Conservation (phyloP, 2,113 vertebrate species). For the Zosterops japonicus region DNA sequence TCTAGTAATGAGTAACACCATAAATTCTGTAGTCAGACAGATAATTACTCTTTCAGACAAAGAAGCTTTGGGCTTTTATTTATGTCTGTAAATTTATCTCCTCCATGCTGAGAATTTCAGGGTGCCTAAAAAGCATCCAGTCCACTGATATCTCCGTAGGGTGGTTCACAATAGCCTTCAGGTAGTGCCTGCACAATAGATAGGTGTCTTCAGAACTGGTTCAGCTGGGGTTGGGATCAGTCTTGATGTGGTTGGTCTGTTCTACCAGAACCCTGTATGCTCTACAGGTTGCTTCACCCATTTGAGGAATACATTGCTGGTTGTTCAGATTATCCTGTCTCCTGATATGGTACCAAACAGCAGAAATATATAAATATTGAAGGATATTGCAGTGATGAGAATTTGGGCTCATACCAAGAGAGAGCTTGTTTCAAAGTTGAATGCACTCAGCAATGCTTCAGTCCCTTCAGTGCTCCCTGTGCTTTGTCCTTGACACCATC, state of each 20-base stretch:
- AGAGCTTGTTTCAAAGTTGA: neutral
- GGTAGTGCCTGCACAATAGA: neutral
- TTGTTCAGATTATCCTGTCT: neutral
- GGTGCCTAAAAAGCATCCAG: neutral
- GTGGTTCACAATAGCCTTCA: neutral
- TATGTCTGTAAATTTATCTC: neutral
- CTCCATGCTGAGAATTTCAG: neutral
- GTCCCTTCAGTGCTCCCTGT: neutral
- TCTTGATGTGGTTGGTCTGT: neutral
- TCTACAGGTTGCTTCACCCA: neutral
- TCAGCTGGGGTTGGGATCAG: neutral
- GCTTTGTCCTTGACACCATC: neutral
- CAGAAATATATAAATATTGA: neutral
- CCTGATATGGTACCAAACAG: neutral
- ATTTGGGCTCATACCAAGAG: neutral
- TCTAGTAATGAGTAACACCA: neutral
- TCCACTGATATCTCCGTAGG: neutral
- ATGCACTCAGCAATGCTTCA: fast-evolving
- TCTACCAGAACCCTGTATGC: neutral
- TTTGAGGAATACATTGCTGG: neutral
- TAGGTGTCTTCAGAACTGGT: neutral
- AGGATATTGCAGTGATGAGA: neutral
- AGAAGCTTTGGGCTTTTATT: neutral
- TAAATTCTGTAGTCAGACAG: neutral
- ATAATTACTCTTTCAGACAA: neutral